phyloP scores from a whole-genome alignment of 1,140 invertebrate genomes.

The Nymphalis io region DNA sequence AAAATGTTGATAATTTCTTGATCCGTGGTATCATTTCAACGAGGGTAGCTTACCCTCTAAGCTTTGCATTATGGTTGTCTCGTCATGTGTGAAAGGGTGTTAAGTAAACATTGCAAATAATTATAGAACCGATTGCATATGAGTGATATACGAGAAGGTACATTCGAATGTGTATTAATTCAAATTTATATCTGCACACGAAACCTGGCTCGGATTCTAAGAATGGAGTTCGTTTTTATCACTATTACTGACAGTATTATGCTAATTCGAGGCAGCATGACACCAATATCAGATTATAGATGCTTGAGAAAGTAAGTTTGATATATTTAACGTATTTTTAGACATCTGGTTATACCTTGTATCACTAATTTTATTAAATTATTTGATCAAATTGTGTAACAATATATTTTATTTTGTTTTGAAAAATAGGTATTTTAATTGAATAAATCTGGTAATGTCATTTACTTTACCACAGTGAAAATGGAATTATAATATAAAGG shows the following conservation, averaged over 20 bases:
- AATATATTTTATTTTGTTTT: background rate
- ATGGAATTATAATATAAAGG: background rate
- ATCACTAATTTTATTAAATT: background rate
- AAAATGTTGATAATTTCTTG: constrained; percentile 34
- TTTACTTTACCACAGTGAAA: background rate
- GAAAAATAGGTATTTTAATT: too few relatives aligned
- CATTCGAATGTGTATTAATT: constrained; percentile 61
- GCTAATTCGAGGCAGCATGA: constrained; percentile 73
- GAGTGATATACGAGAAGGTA: constrained; percentile 42
- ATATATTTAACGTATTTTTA: constrained; percentile 30
- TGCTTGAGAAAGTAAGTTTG: constrained; percentile 54
- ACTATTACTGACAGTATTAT: constrained; percentile 68
- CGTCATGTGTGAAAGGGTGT: constrained; percentile 81
- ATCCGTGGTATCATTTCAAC: constrained; percentile 27
- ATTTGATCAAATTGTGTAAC: background rate
- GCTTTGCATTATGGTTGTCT: constrained; percentile 67
- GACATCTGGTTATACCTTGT: background rate
- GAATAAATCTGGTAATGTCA: background rate
- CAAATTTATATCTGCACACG: constrained; percentile 73
- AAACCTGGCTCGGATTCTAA: constrained; percentile 56
- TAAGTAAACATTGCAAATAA: constrained; percentile 82
- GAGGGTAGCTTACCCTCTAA: constrained; percentile 55
- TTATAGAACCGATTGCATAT: constrained; percentile 78
- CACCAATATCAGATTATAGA: constrained; percentile 76
- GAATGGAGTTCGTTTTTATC: constrained; percentile 57